Evolutionary conservation across 2,113 vertebrate genomes (phyloP).

Genomic region (Dromaius novaehollandiae): DNA sequence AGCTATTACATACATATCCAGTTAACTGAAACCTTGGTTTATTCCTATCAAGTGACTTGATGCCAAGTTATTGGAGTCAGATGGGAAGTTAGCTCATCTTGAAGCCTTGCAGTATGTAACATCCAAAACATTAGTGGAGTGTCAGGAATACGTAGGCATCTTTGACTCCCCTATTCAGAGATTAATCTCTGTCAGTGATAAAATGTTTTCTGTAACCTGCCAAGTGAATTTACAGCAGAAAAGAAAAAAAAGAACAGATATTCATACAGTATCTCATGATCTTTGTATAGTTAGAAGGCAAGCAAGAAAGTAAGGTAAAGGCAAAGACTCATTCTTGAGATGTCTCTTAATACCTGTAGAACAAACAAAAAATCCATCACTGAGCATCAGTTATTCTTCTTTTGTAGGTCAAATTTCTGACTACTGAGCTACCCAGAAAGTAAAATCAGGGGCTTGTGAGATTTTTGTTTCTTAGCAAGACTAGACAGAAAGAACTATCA

Average conservation of each 20-base stretch:
- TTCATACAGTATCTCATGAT: background rate
- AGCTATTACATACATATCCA: background rate
- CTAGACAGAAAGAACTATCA: background rate
- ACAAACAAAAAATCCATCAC: background rate
- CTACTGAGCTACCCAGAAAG: background rate
- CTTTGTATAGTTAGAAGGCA: background rate
- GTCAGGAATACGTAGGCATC: accelerated
- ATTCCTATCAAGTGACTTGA: background rate
- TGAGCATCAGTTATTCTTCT: background rate
- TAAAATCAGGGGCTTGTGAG: background rate
- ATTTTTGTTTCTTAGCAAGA: background rate
- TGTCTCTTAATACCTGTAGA: background rate
- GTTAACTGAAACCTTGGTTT: background rate
- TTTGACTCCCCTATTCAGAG: background rate
- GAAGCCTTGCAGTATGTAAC: too few species aligned
- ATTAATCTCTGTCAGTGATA: background rate
- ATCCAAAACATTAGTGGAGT: background rate
- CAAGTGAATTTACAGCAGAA: background rate
- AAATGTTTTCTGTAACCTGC: background rate
- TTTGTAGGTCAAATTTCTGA: background rate
- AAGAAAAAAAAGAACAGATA: background rate
- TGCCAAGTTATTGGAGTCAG: background rate
- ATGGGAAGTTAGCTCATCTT: background rate
- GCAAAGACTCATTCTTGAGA: background rate
- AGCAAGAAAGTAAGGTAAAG: background rate